phyloP scores from a whole-genome alignment of 92 coral and sea anemone species.

The Phenganax stokvisi region DNA sequence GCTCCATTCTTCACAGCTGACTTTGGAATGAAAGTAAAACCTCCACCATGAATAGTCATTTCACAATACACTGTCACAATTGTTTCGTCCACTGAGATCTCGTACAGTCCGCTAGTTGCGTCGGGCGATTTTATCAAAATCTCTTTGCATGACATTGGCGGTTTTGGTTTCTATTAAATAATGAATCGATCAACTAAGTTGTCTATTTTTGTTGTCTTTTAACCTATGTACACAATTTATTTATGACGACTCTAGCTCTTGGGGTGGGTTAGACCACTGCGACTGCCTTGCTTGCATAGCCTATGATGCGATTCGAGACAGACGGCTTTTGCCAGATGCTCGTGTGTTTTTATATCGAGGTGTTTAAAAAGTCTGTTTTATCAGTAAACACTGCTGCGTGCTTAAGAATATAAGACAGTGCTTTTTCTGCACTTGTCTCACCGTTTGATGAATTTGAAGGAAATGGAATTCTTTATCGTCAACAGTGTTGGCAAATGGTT shows the following conservation, averaged over 20 bases:
- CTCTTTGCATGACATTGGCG: slow-evolving; percentile 17
- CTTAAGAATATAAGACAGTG: background rate
- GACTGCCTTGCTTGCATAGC: no score
- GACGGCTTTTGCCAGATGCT: no score
- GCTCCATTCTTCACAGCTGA: slow-evolving; percentile 14
- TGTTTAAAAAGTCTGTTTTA: no score
- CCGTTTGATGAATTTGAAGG: background rate
- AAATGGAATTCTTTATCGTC: background rate
- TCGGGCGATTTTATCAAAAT: slow-evolving; percentile 10
- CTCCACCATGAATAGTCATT: slow-evolving; percentile 50
- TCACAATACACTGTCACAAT: slow-evolving; percentile 50
- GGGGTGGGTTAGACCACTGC: no score
- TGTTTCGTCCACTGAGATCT: background rate
- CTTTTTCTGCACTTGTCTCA: background rate
- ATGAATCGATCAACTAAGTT: no score
- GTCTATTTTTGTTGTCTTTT: no score
- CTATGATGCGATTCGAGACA: no score
- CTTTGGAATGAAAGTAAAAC: slow-evolving; percentile 56
- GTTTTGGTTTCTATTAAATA: background rate
- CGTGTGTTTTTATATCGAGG: no score
- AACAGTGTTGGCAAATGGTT: background rate
- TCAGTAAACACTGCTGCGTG: no score
- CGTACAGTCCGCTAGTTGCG: slow-evolving; percentile 46
- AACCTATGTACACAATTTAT: no score
- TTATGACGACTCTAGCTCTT: no score